Percentiles rank a stretch among this genome's conserved stretches.
Conservation (phyloP, 53 echinoderm and acorn worm species). For the Apostichopus leukothele region DNA sequence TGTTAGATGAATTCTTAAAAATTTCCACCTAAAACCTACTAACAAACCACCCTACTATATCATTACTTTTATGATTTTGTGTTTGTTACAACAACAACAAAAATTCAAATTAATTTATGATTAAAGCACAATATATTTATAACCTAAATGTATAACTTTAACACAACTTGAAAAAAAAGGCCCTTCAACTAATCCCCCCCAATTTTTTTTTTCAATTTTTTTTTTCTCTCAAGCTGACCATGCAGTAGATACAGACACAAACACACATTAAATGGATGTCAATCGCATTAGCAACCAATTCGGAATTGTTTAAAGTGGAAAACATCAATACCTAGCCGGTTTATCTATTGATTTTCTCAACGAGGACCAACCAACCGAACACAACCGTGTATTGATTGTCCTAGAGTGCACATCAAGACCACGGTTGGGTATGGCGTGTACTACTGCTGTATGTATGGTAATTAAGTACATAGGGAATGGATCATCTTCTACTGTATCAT, state of each 20-base stretch:
- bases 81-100: no score
- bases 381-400: constrained; percentile 29
- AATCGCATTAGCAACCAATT: constrained; percentile 18
- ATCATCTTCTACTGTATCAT: background rate
- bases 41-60: no score
- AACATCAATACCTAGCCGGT: constrained; percentile 23
- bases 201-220: no score
- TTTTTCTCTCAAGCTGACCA: no score
- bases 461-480: background rate
- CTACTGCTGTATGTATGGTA: background rate
- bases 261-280: background rate
- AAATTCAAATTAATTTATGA: no score
- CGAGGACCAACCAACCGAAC: constrained; percentile 12
- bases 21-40: no score
- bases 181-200: no score
- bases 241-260: background rate
- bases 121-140: no score
- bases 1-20: no score
- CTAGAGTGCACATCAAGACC: background rate
- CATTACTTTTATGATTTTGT: no score
- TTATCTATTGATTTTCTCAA: background rate
- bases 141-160: no score
- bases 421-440: background rate
- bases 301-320: constrained; percentile 13
- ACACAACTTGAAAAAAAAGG: no score